These are phyloP conservation scores for Echinometra lucunter DNA, from an alignment of 53 echinoderm and acorn worm genomes.

Conservation along the genomic window DNA sequence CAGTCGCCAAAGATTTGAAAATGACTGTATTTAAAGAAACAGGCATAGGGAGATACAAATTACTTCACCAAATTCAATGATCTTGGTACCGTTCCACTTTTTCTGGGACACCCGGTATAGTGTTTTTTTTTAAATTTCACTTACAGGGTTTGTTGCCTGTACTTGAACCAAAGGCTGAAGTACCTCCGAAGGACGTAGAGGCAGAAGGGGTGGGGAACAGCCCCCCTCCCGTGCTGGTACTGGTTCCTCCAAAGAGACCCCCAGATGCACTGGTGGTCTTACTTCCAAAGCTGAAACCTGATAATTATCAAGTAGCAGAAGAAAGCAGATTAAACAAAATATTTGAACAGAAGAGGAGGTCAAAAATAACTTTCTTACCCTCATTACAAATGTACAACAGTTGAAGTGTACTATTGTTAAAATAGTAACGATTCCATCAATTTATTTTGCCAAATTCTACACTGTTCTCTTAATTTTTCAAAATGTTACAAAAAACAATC, in stretches of 20 bases:
- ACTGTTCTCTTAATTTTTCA: too few relatives aligned
- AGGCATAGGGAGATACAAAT: neutral
- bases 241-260: slow-evolving; percentile 73
- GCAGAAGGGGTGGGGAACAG: slow-evolving; percentile 84
- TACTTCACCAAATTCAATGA: too few relatives aligned
- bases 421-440: too few relatives aligned
- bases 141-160: slow-evolving; percentile 59
- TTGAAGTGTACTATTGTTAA: too few relatives aligned
- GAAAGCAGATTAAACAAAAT: neutral
- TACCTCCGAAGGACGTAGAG: slow-evolving; percentile 66
- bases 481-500: too few relatives aligned
- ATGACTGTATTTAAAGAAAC: neutral
- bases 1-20: too few relatives aligned
- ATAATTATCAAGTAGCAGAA: neutral
- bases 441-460: too few relatives aligned
- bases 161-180: slow-evolving; percentile 65
- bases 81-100: too few relatives aligned
- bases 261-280: slow-evolving; percentile 79
- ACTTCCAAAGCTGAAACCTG: slow-evolving; percentile 80
- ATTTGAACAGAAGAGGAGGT: neutral
- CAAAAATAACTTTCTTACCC: neutral
- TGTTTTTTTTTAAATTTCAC: too few relatives aligned
- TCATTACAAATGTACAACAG: too few relatives aligned
- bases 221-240: slow-evolving; percentile 78
- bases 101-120: too few relatives aligned